Evolutionary conservation across 1,140 invertebrate species (phyloP).

Genomic region (Leptopilina boulardi): DNA sequence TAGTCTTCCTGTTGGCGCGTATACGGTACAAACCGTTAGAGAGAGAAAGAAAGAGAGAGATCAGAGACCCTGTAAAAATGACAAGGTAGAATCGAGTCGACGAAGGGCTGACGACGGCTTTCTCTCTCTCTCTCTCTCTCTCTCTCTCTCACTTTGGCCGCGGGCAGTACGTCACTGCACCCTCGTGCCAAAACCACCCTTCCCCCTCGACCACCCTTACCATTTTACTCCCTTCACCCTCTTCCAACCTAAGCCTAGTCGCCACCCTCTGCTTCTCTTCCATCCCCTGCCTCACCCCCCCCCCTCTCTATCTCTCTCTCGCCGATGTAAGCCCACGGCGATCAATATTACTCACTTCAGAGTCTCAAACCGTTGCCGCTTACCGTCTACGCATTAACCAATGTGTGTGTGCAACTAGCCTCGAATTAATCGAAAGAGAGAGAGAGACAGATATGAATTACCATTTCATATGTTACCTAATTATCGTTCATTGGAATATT

Average conservation of each 20-base stretch:
- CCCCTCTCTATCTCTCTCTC: conserved; percentile 45
- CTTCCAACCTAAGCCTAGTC: neutral
- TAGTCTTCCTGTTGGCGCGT: no score
- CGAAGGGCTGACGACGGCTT: neutral
- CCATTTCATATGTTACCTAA: neutral
- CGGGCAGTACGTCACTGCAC: neutral
- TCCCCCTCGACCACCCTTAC: neutral
- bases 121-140: neutral
- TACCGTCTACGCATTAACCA: conserved; percentile 25
- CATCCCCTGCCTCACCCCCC: conserved; percentile 37
- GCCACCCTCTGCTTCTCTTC: conserved; percentile 26
- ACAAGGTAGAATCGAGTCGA: conserved; percentile 28
- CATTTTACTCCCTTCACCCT: neutral
- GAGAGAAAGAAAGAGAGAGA: neutral
- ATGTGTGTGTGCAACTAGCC: no score
- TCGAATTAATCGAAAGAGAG: neutral
- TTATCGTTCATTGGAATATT: neutral
- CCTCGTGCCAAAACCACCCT: conserved; percentile 11
- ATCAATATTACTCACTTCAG: conserved; percentile 64
- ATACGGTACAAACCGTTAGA: no score
- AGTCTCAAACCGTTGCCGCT: conserved; percentile 21
- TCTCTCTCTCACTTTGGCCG: neutral
- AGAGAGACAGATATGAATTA: no score
- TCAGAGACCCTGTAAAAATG: conserved; percentile 18
- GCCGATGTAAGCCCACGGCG: conserved; percentile 60